phyloP scores from a whole-genome alignment of 1,140 invertebrate species.

The Pygmarrhopalites habei region DNA sequence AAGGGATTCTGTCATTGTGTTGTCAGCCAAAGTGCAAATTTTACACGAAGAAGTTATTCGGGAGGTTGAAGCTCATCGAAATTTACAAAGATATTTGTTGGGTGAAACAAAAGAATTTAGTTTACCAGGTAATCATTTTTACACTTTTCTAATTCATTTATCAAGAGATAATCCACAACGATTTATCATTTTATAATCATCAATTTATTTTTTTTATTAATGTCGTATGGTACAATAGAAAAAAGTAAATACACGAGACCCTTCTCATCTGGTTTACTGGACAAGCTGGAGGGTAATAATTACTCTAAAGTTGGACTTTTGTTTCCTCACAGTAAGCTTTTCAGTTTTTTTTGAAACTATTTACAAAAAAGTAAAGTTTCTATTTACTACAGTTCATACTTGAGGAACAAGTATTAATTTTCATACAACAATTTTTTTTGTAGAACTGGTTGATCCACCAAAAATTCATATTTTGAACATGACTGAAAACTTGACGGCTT shows the following conservation, averaged over 20 bases:
- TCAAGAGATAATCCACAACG: too few species aligned
- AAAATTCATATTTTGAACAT: neutral
- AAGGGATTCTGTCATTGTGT: neutral
- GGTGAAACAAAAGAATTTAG: slow-evolving; percentile 1
- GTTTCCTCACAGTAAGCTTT: slow-evolving; percentile 8
- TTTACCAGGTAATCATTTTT: neutral
- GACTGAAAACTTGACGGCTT: neutral
- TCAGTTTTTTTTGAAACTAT: too few species aligned
- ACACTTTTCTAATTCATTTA: too few species aligned
- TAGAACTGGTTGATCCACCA: slow-evolving; percentile 7
- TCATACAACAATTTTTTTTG: neutral
- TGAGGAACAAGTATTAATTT: neutral
- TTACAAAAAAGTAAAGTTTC: too few species aligned
- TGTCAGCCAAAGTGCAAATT: slow-evolving; percentile 6
- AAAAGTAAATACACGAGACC: neutral
- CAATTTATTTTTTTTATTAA: too few species aligned
- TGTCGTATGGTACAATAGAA: too few species aligned
- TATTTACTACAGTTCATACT: neutral
- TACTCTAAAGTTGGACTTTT: neutral
- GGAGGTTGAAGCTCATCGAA: neutral
- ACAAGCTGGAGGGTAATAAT: neutral
- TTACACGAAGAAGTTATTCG: slow-evolving; percentile 5
- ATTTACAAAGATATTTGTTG: slow-evolving; percentile 7
- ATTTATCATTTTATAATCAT: too few species aligned
- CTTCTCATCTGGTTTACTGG: neutral